Percentiles rank a stretch among this genome's conserved stretches.
phyloP scores from a whole-genome alignment of 1,140 invertebrate genomes.

The Ganaspis sp. region DNA sequence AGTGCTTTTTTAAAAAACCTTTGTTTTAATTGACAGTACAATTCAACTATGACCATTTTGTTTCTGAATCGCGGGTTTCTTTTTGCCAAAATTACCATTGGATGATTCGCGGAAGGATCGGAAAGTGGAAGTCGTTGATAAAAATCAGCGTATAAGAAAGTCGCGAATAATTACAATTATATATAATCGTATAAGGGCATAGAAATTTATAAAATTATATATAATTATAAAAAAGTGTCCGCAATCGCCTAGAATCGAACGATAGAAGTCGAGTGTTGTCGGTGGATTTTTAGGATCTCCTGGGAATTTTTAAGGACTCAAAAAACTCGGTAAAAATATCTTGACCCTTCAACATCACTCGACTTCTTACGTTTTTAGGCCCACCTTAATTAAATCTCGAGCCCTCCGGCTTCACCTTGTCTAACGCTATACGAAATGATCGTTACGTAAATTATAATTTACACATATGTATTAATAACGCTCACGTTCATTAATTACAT shows the following conservation, averaged over 20 bases:
- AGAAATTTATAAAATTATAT: constrained; percentile 19
- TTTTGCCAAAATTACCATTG: constrained; percentile 11
- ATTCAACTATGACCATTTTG: not conserved
- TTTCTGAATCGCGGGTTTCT: not conserved
- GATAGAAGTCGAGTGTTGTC: constrained; percentile 57
- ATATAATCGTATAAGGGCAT: constrained; percentile 7
- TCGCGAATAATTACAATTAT: constrained; percentile 15
- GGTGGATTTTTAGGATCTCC: constrained; percentile 56
- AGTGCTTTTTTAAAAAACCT: no score
- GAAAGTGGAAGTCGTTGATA: constrained; percentile 22
- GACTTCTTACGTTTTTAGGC: constrained; percentile 48
- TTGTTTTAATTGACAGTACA: no score
- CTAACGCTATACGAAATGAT: constrained; percentile 70
- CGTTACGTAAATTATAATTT: constrained; percentile 68
- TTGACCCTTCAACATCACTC: constrained; percentile 53
- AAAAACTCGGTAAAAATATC: constrained; percentile 72
- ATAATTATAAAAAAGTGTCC: not conserved
- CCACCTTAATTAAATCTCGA: constrained; percentile 64
- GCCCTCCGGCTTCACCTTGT: constrained; percentile 62
- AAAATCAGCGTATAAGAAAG: constrained; percentile 8
- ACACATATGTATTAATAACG: constrained; percentile 51
- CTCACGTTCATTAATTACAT: not conserved
- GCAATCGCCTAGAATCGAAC: constrained; percentile 18
- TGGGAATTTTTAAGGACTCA: constrained; percentile 54
- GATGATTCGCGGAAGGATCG: constrained; percentile 21